These are phyloP conservation scores for Salmo trutta DNA, from an alignment of 2,797 vertebrate species.

Conservation along the genomic window DNA sequence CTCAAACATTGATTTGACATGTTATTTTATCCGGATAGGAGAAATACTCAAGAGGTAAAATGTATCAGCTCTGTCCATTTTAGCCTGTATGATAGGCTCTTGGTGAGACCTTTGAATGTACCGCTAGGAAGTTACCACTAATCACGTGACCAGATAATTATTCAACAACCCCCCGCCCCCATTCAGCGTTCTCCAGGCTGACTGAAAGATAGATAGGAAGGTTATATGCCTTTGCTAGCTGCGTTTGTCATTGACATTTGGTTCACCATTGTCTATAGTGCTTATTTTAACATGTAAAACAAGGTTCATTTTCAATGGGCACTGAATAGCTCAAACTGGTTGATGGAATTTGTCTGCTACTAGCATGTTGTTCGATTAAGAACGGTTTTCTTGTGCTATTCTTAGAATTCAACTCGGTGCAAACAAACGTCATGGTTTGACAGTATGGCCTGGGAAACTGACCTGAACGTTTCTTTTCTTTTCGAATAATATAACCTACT, in stretches of 20 bases:
- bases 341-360: neutral
- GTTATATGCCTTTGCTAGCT: conserved; percentile 23
- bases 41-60: conserved; percentile 16
- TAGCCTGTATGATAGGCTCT: conserved; percentile 4
- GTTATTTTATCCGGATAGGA: conserved; percentile 71
- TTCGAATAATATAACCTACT: conserved; percentile 8
- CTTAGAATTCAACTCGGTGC: conserved; percentile 20
- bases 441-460: conserved; percentile 42
- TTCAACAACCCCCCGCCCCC: neutral
- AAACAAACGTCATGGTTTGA: neutral
- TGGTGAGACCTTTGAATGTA: conserved; percentile 19
- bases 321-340: neutral
- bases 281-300: neutral
- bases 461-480: conserved; percentile 21
- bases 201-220: conserved; percentile 37
- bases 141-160: conserved; percentile 37
- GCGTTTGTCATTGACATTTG: conserved; percentile 6
- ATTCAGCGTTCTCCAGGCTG: conserved; percentile 4
- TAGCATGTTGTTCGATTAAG: conserved; percentile 10
- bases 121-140: conserved; percentile 25
- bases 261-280: too few relatives aligned
- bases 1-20: conserved; percentile 80
- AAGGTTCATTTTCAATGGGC: neutral
- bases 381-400: conserved; percentile 21
- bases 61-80: neutral